Evolutionary conservation across 2,888 invertebrate genomes (phyloP).

Genomic region (Synergus umbraculus): DNA sequence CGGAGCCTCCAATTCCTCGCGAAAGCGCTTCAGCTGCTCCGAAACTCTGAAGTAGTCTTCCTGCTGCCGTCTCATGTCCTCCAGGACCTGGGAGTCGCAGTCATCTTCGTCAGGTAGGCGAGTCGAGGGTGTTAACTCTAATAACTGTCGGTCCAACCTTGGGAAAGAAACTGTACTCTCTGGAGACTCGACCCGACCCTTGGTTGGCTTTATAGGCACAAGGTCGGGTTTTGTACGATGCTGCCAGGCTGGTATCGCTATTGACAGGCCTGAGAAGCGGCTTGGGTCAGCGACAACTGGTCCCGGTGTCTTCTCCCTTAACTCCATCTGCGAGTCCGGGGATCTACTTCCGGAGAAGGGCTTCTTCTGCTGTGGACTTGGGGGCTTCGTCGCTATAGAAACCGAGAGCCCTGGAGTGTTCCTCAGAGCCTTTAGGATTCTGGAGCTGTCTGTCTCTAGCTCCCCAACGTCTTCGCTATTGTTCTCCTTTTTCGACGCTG

Average conservation of each 20-base stretch:
- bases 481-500: slow-evolving; percentile 37
- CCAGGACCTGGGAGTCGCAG: slow-evolving; percentile 56
- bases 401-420: slow-evolving; percentile 72
- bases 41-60: neutral
- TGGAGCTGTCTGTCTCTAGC: slow-evolving; percentile 62
- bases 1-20: slow-evolving; percentile 18
- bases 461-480: slow-evolving; percentile 40
- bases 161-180: slow-evolving; percentile 65
- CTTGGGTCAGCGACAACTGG: slow-evolving; percentile 49
- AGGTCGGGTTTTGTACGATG: slow-evolving; percentile 54
- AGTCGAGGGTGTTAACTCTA: slow-evolving; percentile 48
- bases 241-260: slow-evolving; percentile 64
- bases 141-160: slow-evolving; percentile 50
- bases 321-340: slow-evolving; percentile 68
- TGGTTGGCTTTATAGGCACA: slow-evolving; percentile 50
- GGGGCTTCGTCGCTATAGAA: slow-evolving; percentile 65
- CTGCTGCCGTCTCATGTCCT: slow-evolving; percentile 57
- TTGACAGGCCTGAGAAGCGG: slow-evolving; percentile 63
- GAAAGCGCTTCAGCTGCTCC: neutral
- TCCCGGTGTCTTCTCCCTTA: slow-evolving; percentile 55
- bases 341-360: slow-evolving; percentile 63
- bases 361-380: slow-evolving; percentile 60
- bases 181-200: slow-evolving; percentile 65
- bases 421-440: slow-evolving; percentile 69
- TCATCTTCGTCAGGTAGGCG: slow-evolving; percentile 58